Conservation (phyloP, 2,113 vertebrate genomes). For the Nematolebias whitei region DNA sequence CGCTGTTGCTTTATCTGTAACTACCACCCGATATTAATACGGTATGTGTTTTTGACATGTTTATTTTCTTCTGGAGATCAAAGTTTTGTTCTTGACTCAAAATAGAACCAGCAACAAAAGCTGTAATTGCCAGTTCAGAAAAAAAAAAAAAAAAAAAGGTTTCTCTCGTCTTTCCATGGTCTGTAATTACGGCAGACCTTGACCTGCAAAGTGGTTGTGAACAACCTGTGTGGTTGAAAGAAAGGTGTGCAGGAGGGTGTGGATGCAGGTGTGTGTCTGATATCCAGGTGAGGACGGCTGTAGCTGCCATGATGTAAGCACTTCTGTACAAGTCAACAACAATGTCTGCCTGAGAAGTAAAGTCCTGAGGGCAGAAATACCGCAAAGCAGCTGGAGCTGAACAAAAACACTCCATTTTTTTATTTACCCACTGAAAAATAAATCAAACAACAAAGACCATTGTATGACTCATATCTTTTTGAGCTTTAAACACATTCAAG, state of each 20-base stretch:
- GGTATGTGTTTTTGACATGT: neutral
- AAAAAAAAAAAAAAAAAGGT: conserved; percentile 13
- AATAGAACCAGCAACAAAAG: conserved; percentile 59
- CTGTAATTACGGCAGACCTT: conserved; percentile 65
- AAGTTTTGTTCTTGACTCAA: conserved; percentile 22
- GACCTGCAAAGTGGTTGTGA: conserved; percentile 40
- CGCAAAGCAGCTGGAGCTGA: conserved; percentile 63
- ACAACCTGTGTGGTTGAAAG: conserved; percentile 43
- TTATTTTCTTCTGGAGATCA: conserved; percentile 5
- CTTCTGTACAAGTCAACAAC: conserved; percentile 58
- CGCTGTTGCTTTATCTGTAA: conserved; percentile 36
- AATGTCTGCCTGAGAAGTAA: conserved; percentile 46
- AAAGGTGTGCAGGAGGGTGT: conserved; percentile 19
- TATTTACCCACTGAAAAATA: conserved; percentile 8
- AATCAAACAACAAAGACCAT: conserved; percentile 33
- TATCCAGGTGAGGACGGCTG: conserved; percentile 30
- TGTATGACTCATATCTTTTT: conserved; percentile 7
- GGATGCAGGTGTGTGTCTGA: conserved; percentile 51
- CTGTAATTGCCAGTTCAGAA: conserved; percentile 54
- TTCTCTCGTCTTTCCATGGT: conserved; percentile 37
- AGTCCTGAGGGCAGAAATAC: conserved; percentile 61
- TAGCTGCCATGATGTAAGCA: conserved; percentile 57
- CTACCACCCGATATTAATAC: conserved; percentile 27
- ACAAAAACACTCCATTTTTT: conserved; percentile 13
- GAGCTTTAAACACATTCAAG: conserved; percentile 8